These are phyloP conservation scores for Clunio marinus DNA, from an alignment of 2,888 invertebrate genomes.

Conservation along the genomic window DNA sequence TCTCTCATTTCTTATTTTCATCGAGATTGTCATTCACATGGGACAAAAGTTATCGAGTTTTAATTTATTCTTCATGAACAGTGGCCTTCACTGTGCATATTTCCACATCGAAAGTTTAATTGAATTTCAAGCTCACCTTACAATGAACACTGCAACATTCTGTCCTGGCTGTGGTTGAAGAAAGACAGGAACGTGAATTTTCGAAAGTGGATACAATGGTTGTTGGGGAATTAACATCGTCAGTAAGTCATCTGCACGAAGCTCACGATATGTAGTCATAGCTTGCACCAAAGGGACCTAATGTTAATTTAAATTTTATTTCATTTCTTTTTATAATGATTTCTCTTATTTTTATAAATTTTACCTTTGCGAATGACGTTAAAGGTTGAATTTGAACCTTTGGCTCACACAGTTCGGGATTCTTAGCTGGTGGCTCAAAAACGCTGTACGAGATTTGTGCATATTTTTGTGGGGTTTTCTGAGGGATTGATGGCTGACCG, in stretches of 20 bases:
- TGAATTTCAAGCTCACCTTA: constrained; percentile 60
- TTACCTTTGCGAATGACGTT: constrained; percentile 55
- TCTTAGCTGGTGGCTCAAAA: constrained; percentile 70
- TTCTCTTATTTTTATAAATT: too few species aligned
- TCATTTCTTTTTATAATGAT: not conserved
- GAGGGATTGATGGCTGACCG: constrained; percentile 54
- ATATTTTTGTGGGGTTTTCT: constrained; percentile 65
- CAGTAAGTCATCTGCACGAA: constrained; percentile 76
- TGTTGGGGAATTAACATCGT: constrained; percentile 83
- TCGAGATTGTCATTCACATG: too few species aligned
- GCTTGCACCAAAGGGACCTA: constrained; percentile 70
- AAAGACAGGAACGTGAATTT: constrained; percentile 86
- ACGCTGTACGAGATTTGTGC: constrained; percentile 84
- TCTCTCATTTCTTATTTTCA: too few species aligned
- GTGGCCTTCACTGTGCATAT: too few species aligned
- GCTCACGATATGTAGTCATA: constrained; percentile 75
- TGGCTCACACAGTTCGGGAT: constrained; percentile 68
- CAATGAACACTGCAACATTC: constrained; percentile 73
- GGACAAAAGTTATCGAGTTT: not conserved
- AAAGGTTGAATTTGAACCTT: constrained; percentile 67
- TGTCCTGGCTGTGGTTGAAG: constrained; percentile 66
- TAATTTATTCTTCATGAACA: not conserved
- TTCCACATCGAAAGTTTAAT: not conserved
- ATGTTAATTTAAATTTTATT: not conserved
- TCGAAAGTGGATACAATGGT: constrained; percentile 82